Evolutionary conservation across 2,888 invertebrate genomes (phyloP), one percentile per base, ranked within the genome.

Genomic region (Adela reaumurella): DNA sequence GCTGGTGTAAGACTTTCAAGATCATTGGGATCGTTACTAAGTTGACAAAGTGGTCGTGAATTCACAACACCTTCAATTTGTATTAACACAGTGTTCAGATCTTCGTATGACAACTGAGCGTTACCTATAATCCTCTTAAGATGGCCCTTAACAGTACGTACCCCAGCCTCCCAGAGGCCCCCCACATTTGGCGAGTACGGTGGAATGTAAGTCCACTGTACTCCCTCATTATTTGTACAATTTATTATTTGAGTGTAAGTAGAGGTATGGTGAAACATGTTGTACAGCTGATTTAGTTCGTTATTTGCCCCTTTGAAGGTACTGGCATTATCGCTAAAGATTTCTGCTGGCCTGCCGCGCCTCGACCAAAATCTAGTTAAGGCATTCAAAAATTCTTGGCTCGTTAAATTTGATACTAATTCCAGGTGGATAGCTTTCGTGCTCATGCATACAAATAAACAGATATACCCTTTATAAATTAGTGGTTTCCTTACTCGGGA

Each of bases 41-140:
- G 16, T n/a, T 18, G 44, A 14, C 44, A 44, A 10, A 44, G 20
- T 17, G 44, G 44, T 19, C 44, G 5, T n/a, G 19, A 19, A 20
- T 44, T 44, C 3, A 20, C 19, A 20, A 44, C 14, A 18, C 11
- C 41, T 18, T 50, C 52, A 19, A 47, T 49, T 29, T 49, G 51
- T 18, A 44, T 35, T 14, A 35, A 14, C 14, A 35, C 35, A 35
- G 35, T 35, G 35, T 35, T 35, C 35, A 35, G 14, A 11, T 35
- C 11, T 11, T 35, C 35, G 14, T 35, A 35, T 14, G 35, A 35
- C 35, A 35, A 35, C 8, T 8, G 4, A 35, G 6, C 14, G 14
- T 35, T 35, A 14, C 35, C 4, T 35, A 35, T 14, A 14, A 35
- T 3, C 14, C 35, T 35, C 14, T 35, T 35, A 14, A 35, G 14